Base-by-base conservation (phyloP, 1,140 invertebrate species). In the Stegodyphus mimosarum region DNA sequence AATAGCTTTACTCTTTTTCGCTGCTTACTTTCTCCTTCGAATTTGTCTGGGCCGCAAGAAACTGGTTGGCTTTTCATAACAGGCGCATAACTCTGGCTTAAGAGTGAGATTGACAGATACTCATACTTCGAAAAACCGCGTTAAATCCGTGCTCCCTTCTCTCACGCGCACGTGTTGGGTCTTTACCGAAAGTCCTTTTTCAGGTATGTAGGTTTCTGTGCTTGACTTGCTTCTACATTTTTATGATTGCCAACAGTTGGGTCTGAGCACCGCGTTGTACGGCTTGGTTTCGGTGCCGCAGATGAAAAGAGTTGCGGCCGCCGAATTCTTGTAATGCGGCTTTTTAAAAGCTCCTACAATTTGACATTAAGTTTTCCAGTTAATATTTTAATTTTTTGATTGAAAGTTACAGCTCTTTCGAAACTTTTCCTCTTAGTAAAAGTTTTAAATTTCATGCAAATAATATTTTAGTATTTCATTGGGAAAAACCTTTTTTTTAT, bases 121-220 rank as follows among this genome's bases (percentile, higher is more conserved):
- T 67, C 66, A 18, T 33, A 60, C 55, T 60, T 15, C 55, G 55
- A 9, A 60, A 10, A 60, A 60, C 55, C 55, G 55, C 69, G 18
- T 18, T 17, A 17, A 9, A 18, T 71, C 33, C 48, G 17, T 11
- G 6, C 10, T 71, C 33, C 33, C 10, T 48, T 49, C 33, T 13
- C 69, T 48, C 33, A 49, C 2, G 33, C 10, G 18, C n/a, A 11
- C 18, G 18, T 13, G 7, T 33, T 33, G 9, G 18, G 33, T 71
- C 33, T 79, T 70, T 70, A 13, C 48, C 13, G 77, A 79, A 70
- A 66, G 77, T 52, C 67, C 48, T 72, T 17, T 66, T 83, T 52
- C 71, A 83, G 80, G 80, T 83, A 83, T 83, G 80, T 83, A 83
- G 80, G 80, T 83, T 63, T 83, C 48, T 83, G 69, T 71, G 69